Evolutionary conservation across 2,888 invertebrate species (phyloP), one percentile per base, ranked within the genome.

Genomic region (Strigamia maritima): DNA sequence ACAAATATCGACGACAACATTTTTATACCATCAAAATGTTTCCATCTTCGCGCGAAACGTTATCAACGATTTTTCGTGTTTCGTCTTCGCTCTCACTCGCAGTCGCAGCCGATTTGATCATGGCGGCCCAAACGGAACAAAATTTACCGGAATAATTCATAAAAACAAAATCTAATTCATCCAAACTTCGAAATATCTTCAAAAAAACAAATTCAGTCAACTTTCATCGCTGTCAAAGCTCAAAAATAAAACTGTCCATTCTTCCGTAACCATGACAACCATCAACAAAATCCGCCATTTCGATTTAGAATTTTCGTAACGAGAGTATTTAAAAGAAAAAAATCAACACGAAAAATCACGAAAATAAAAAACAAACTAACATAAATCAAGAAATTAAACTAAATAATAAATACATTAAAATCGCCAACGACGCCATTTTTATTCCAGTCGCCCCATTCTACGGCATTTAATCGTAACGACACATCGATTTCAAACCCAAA

Each of bases 251-350:
- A n/a, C n/a, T n/a, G n/a, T n/a, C n/a, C 35, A 31, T 31, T 35
- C 35, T 4, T 60, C 19, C 19, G 24, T 60, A 2, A 10, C 60
- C 60, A 60, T 60, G 60, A 19, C 24, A 60, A 60, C 22, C 24
- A 22, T 60, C 19, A 60, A 60, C 60, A 60, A 60, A 60, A 60
- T 19, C 16, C 60, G 60, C 60, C 60, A 60, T 60, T 60, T 60
- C 22, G 12, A 60, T 60, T 60, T 19, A 10, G 0, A 2, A 19
- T 12, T 0, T n/a, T 12, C 49, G 49, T 6, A 49, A 6, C 19
- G 60, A 60, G 22, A 60, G 24, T 60, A 60, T 10, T 24, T 2
- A 19, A 24, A 24, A 60, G 1, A n/a, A 24, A 24, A 19, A 19
- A 60, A 19, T 12, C 60, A 6, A 8, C 3, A 19, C 19, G n/a